Evolutionary conservation across 2,113 vertebrate genomes (phyloP), one percentile per base, ranked within the genome.

Genomic region (Willisornis vidua): DNA sequence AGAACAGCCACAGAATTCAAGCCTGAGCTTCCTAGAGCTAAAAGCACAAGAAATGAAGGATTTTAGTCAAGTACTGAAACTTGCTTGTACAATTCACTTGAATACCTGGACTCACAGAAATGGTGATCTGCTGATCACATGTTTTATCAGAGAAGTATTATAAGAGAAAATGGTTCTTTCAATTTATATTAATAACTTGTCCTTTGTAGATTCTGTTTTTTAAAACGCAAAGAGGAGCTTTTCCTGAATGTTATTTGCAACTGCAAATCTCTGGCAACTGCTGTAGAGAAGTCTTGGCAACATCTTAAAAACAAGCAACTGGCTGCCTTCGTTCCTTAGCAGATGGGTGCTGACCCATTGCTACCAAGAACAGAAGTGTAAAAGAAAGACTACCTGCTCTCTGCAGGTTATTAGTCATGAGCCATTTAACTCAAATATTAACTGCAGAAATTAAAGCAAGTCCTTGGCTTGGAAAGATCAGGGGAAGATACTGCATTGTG

Each of bases 361-460:
- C 90, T 92, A 72, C 77, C 1, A 4, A 95, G 54, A 94, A 24
- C 65, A 92, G 88, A 92, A 92, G 37, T 82, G 86, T 93, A 87
- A 95, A 95, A 80, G 81, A 91, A 88, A 91, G 81, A 62, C 62
- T 93, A 89, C 80, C 62, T 79, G 84, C 75, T 89, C 83, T 85
- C 68, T 35, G 76, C 41, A 94, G 90, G 73, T 94, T 96, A 96
- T 97, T 96, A 96, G 94, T 97, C 96, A 96, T 89, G 96, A 96
- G 86, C 86, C 96, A 94, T 97, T 96, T 94, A 94, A 96, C 93
- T 92, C 90, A 90, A 90, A 94, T 90, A 96, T 96, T 97, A 95
- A 95, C 92, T 95, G 90, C 93, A 90, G 88, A 92, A 94, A 97
- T 96, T 96, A 95, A 96, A 68, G 80, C 41, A 85, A 97, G 94